These are phyloP conservation scores for Ditylenchus weischeri DNA, from an alignment of 2,888 invertebrate genomes.

Conservation along the genomic window DNA sequence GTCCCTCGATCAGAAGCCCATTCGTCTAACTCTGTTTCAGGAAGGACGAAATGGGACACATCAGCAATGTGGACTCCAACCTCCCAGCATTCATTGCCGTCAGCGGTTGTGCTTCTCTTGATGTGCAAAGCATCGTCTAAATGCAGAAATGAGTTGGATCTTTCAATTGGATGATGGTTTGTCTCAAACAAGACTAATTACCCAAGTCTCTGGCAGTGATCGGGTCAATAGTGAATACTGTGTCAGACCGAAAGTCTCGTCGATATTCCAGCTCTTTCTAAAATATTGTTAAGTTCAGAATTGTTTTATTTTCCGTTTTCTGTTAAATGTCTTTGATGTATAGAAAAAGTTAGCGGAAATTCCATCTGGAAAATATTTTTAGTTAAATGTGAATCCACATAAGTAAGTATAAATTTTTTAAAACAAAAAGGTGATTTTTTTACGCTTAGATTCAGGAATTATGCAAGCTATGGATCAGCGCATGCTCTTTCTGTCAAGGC, in stretches of 20 bases:
- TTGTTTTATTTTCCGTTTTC: too few relatives aligned
- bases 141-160: constrained; percentile 61
- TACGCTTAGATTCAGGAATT: too few relatives aligned
- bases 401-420: too few relatives aligned
- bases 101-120: constrained; percentile 67
- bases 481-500: too few relatives aligned
- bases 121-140: constrained; percentile 85
- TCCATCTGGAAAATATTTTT: too few relatives aligned
- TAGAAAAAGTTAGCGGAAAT: too few relatives aligned
- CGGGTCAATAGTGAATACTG: constrained; percentile 91
- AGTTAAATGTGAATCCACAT: too few relatives aligned
- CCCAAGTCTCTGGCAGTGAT: constrained; percentile 78
- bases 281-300: constrained; percentile 2
- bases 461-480: too few relatives aligned
- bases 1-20: constrained; percentile 78
- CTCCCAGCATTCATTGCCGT: constrained; percentile 38
- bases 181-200: too few relatives aligned
- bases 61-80: constrained; percentile 89
- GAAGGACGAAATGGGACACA: constrained; percentile 77
- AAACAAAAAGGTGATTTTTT: too few relatives aligned
- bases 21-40: constrained; percentile 73
- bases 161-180: too few relatives aligned
- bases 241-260: constrained; percentile 65
- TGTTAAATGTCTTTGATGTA: too few relatives aligned
- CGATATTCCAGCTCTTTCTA: constrained; percentile 59